These are phyloP conservation scores for Synergus gifuensis DNA, from an alignment of 2,888 invertebrate species.

Conservation along the genomic window DNA sequence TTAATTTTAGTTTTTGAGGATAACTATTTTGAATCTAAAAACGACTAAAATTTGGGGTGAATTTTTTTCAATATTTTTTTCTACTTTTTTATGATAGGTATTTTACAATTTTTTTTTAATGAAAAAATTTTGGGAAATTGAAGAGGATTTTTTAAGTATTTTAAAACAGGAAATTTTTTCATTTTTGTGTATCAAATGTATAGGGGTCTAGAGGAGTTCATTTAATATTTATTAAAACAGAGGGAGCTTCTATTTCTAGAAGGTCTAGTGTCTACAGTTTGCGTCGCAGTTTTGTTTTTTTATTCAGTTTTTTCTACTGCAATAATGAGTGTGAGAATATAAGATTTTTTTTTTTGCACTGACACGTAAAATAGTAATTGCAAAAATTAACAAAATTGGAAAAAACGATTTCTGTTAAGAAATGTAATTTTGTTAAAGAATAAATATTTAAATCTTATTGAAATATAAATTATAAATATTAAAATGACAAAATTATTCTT, in stretches of 20 bases:
- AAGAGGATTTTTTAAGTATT: not conserved
- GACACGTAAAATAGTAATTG: no score
- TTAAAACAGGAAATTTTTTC: not conserved
- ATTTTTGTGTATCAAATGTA: not conserved
- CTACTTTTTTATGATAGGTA: not conserved
- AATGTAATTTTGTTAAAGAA: no score
- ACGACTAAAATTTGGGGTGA: not conserved
- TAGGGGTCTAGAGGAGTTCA: not conserved
- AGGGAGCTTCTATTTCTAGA: conserved; percentile 16
- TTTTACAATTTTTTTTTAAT: not conserved
- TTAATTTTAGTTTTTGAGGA: no score
- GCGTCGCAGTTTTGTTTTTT: conserved; percentile 18
- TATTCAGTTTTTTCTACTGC: not conserved
- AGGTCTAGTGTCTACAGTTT: conserved; percentile 8
- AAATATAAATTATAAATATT: not conserved
- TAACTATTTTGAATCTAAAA: not conserved
- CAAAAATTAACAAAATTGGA: no score
- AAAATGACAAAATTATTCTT: not conserved
- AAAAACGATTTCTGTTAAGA: no score
- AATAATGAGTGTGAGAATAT: no score
- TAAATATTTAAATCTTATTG: no score
- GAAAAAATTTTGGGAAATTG: not conserved
- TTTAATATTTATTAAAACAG: not conserved
- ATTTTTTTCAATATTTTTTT: not conserved
- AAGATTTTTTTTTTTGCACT: not conserved